Evolutionary conservation across 1,140 invertebrate genomes (phyloP), one percentile per base, ranked within the genome.

Genomic region (Pseudomyrmex sp.): DNA sequence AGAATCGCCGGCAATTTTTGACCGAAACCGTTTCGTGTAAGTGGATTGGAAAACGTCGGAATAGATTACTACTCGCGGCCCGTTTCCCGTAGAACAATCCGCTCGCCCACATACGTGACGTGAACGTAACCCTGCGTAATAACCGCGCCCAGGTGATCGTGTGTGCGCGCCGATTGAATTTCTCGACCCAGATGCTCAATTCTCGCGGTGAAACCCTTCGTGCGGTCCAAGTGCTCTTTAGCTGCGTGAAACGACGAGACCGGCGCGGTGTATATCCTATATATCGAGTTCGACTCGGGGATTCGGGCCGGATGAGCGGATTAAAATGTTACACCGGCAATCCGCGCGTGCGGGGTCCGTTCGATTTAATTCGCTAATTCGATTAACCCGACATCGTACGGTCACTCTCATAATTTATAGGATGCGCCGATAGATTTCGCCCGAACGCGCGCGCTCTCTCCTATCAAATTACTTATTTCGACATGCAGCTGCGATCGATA

Each of bases 351-450:
- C 7, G 35, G 26, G 70, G 8, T 52, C 70, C 58, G 79, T 75
- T 82, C 70, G 48, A 82, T 82, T 82, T 82, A 72, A 82, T 82
- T 82, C 70, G 58, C 70, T 82, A 82, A 82, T 82, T 82, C 79
- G 79, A 82, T 82, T 82, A 82, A 44, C 7, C 58, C 79, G 18
- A 26, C 58, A 18, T 72, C 26, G 48, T 56, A 26, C 72, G 70
- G 48, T 18, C 23, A 48, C 20, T 63, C 70, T 82, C 69, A 82
- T 82, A 75, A 82, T 75, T 82, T 82, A 82, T 75, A 35, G 35
- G 20, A 3, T 46, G 61, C 59, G 26, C 26, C 70, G 59, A 62
- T 75, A 75, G 58, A 18, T 46, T 35, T 75, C n/a, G 58, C 18
- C 12, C 56, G 23, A 59, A 35, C 68, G 66, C 35, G 35, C 35